Conservation (phyloP, 2,113 vertebrate species). For the Bostrychus sinensis region DNA sequence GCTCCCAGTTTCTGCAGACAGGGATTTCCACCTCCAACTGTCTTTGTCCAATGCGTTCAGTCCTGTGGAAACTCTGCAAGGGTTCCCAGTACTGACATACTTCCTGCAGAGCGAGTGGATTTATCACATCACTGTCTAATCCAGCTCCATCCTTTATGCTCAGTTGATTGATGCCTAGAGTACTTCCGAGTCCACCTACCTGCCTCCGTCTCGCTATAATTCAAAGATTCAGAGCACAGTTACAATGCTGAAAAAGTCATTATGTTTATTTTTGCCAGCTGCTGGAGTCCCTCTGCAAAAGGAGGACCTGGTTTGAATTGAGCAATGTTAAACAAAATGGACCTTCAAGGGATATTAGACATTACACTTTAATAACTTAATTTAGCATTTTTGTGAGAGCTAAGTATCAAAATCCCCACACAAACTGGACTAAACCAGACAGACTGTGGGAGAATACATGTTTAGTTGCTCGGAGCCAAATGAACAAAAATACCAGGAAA, state of each 20-base stretch:
- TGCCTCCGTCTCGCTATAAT: constrained; percentile 64
- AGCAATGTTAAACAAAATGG: constrained; percentile 65
- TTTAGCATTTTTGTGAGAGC: too few species aligned
- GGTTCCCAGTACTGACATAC: constrained; percentile 61
- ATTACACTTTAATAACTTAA: constrained; percentile 30
- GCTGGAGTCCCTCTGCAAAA: constrained; percentile 60
- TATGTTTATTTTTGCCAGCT: constrained; percentile 79
- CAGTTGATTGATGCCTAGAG: constrained; percentile 56
- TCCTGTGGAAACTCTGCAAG: constrained; percentile 57
- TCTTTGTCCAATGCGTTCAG: constrained; percentile 59
- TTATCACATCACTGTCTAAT: constrained; percentile 73
- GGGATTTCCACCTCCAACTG: constrained; percentile 59
- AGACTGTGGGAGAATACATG: too few species aligned
- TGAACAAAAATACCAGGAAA: too few species aligned
- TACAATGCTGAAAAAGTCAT: constrained; percentile 74
- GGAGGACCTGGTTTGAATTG: constrained; percentile 67
- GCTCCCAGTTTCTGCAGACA: constrained; percentile 37
- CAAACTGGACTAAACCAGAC: background rate
- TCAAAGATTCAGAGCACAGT: constrained; percentile 62
- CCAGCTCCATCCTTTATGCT: constrained; percentile 53
- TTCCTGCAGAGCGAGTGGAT: constrained; percentile 61
- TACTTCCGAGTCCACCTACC: constrained; percentile 60
- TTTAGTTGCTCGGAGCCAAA: too few species aligned
- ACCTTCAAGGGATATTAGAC: constrained; percentile 44
- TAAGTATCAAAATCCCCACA: too few species aligned